Evolutionary conservation across 2,113 vertebrate genomes (phyloP).

Genomic region (Centropristis striata): DNA sequence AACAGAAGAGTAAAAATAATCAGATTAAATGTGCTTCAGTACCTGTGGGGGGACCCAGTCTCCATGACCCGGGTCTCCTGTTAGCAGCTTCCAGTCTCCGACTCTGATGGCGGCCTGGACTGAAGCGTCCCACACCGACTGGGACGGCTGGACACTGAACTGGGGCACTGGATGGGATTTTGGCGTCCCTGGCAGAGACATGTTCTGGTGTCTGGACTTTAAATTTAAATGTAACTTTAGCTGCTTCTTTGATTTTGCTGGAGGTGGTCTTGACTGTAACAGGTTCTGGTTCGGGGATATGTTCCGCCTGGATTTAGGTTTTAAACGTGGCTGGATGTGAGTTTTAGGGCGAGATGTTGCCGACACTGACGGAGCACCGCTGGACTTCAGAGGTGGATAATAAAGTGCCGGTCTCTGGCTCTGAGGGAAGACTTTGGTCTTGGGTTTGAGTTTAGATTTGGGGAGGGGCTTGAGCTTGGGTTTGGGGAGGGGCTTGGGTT

Average conservation of each 20-base stretch:
- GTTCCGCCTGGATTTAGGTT: conserved; percentile 41
- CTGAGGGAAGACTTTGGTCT: conserved; percentile 19
- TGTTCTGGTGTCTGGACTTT: conserved; percentile 53
- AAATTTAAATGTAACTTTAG: conserved; percentile 2
- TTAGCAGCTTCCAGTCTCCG: conserved; percentile 95
- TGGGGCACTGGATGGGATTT: background rate
- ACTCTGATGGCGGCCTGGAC: conserved; percentile 94
- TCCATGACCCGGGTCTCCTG: conserved; percentile 93
- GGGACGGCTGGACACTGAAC: background rate
- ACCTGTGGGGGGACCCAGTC: conserved; percentile 97
- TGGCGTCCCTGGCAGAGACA: background rate
- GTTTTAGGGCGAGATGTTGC: conserved; percentile 6
- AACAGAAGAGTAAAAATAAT: background rate
- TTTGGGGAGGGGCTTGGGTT: conserved; percentile 33
- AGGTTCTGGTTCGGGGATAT: conserved; percentile 23
- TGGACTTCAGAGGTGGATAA: background rate
- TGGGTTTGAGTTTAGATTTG: conserved; percentile 27
- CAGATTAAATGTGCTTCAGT: background rate
- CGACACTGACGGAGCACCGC: background rate
- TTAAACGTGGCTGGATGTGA: background rate
- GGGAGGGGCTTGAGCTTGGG: conserved; percentile 1
- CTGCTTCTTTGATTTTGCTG: conserved; percentile 16
- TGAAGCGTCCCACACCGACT: conserved; percentile 89
- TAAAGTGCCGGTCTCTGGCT: background rate
- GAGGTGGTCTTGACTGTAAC: conserved; percentile 1